A percentile compares a stretch with the other conserved stretches of the same genome.
Conservation (phyloP, 2,888 invertebrate genomes). For the Drosophila paramelanica region DNA sequence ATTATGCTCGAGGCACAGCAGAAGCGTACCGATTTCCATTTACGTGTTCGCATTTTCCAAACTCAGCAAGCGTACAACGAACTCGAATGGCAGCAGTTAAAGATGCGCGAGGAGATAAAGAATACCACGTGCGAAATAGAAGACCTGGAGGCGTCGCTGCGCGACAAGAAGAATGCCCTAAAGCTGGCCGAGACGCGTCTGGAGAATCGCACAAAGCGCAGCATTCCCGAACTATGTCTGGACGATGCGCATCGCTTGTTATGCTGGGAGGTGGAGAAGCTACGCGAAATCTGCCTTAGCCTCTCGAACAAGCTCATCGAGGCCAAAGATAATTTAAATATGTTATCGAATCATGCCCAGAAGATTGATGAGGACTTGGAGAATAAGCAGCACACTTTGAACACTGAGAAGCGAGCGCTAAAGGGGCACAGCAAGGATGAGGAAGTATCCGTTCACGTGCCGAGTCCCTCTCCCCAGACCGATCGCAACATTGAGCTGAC, state of each 20-base stretch:
- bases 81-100: conserved; percentile 91
- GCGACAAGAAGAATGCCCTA: conserved; percentile 90
- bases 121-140: conserved; percentile 90
- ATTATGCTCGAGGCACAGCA: conserved; percentile 92
- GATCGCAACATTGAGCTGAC: conserved; percentile 26
- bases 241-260: conserved; percentile 91
- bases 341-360: conserved; percentile 89
- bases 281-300: conserved; percentile 89
- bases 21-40: conserved; percentile 93
- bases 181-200: conserved; percentile 95
- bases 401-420: conserved; percentile 90
- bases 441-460: neutral
- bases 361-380: conserved; percentile 89
- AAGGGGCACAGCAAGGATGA: neutral
- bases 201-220: conserved; percentile 92
- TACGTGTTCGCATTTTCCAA: conserved; percentile 94
- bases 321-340: conserved; percentile 90
- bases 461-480: conserved; percentile 36
- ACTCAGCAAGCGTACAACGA: conserved; percentile 93
- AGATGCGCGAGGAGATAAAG: conserved; percentile 93
- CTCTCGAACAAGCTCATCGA: conserved; percentile 89
- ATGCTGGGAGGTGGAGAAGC: conserved; percentile 89
- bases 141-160: conserved; percentile 89
- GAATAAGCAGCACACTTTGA: conserved; percentile 91
- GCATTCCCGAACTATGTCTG: conserved; percentile 90